phyloP scores from a whole-genome alignment of 2,113 vertebrate genomes.

The Charadrius vociferus region DNA sequence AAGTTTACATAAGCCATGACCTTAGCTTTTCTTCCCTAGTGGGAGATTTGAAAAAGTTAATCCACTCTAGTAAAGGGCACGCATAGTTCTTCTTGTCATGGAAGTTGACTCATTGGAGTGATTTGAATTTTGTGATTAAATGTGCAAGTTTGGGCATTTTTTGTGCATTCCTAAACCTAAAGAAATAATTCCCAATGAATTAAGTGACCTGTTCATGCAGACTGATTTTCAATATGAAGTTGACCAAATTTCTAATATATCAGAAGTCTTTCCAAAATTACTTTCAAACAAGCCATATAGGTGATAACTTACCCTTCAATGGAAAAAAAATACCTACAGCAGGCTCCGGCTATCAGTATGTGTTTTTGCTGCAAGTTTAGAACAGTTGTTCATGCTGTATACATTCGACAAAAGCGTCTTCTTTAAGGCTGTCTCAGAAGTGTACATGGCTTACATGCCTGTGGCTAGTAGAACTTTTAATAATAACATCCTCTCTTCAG shows the following conservation, averaged over 20 bases:
- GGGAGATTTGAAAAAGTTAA: neutral
- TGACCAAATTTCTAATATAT: neutral
- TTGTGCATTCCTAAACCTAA: neutral
- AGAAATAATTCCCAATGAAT: neutral
- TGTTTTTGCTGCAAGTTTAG: neutral
- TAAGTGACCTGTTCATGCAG: neutral
- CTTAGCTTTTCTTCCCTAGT: neutral
- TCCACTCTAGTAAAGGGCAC: neutral
- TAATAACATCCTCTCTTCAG: neutral
- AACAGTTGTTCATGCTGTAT: neutral
- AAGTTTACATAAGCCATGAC: neutral
- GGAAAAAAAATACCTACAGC: neutral
- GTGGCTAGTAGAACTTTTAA: neutral
- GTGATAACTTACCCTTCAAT: neutral
- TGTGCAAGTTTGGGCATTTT: neutral
- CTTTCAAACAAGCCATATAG: neutral
- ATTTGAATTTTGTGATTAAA: neutral
- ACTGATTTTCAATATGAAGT: neutral
- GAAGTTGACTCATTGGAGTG: neutral
- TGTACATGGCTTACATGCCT: neutral
- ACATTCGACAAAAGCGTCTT: neutral
- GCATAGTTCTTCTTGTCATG: neutral
- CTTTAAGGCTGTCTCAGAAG: neutral
- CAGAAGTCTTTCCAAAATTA: neutral
- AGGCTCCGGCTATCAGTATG: neutral